These are phyloP conservation scores for Etheostoma perlongum DNA, from an alignment of 2,797 vertebrate species.

Conservation along the genomic window DNA sequence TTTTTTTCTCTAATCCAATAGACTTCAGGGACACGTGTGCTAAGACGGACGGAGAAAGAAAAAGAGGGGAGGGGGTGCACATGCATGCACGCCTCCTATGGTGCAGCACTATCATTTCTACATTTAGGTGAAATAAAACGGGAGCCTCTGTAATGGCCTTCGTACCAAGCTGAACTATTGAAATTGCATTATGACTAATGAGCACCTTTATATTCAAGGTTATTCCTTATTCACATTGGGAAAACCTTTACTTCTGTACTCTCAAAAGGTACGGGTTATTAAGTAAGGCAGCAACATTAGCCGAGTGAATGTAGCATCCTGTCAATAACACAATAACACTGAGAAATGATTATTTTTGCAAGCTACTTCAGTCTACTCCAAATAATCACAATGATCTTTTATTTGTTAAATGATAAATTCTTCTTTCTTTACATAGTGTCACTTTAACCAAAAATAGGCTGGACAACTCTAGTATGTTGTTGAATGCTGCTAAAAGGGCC, in stretches of 20 bases:
- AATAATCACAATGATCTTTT: background rate
- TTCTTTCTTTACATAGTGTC: background rate
- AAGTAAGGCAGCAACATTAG: constrained; percentile 22
- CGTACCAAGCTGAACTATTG: constrained; percentile 27
- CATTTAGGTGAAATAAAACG: constrained; percentile 17
- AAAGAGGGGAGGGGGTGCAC: background rate
- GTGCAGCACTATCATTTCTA: constrained; percentile 18
- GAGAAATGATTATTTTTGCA: background rate
- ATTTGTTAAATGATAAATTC: background rate
- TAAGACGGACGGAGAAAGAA: background rate
- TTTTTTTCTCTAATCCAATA: constrained; percentile 63
- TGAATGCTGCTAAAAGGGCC: background rate
- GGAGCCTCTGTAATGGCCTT: constrained; percentile 24
- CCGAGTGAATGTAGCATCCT: background rate
- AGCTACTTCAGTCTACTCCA: background rate
- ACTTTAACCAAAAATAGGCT: background rate
- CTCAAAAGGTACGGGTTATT: constrained; percentile 32
- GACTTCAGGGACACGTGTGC: constrained; percentile 35
- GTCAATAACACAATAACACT: constrained; percentile 7
- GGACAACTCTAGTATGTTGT: background rate
- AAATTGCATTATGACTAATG: constrained; percentile 34
- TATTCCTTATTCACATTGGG: constrained; percentile 10
- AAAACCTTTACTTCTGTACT: constrained; percentile 8
- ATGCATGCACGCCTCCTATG: constrained; percentile 7
- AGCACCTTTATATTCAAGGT: constrained; percentile 39